Conservation (phyloP, 2,888 invertebrate species). For the Tinea trinotella region DNA sequence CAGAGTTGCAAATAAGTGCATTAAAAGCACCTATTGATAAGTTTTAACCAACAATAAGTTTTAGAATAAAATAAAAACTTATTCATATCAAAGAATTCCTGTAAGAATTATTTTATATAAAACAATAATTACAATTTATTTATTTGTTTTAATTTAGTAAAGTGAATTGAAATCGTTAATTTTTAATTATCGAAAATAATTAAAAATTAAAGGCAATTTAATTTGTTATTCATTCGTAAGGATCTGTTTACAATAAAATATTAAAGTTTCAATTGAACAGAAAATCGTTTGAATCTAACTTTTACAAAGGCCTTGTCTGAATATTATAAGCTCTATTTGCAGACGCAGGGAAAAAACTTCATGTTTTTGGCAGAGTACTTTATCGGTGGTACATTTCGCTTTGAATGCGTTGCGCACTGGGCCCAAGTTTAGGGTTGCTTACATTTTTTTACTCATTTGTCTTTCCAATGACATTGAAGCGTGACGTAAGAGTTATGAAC, state of each 20-base stretch:
- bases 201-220: background rate
- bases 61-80: too few species aligned
- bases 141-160: too few species aligned
- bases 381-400: conserved; percentile 40
- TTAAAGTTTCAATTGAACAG: background rate
- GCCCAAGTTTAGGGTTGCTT: conserved; percentile 24
- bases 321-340: conserved; percentile 11
- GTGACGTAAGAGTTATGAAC: too few species aligned
- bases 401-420: conserved; percentile 28
- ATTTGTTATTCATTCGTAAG: background rate
- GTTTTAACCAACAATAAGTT: too few species aligned
- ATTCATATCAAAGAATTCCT: too few species aligned
- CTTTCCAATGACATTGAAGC: too few species aligned
- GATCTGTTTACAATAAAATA: background rate
- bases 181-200: too few species aligned
- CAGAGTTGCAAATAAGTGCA: too few species aligned
- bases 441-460: background rate
- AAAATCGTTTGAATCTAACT: background rate
- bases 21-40: too few species aligned
- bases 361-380: conserved; percentile 39
- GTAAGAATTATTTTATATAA: too few species aligned
- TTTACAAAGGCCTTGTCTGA: background rate
- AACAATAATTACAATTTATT: too few species aligned
- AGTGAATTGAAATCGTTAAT: too few species aligned
- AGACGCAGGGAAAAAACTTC: conserved; percentile 29